Percentiles rank a stretch among this genome's conserved stretches.
These are phyloP conservation scores for Apeira syringaria DNA, from an alignment of 2,888 invertebrate genomes.

Conservation along the genomic window DNA sequence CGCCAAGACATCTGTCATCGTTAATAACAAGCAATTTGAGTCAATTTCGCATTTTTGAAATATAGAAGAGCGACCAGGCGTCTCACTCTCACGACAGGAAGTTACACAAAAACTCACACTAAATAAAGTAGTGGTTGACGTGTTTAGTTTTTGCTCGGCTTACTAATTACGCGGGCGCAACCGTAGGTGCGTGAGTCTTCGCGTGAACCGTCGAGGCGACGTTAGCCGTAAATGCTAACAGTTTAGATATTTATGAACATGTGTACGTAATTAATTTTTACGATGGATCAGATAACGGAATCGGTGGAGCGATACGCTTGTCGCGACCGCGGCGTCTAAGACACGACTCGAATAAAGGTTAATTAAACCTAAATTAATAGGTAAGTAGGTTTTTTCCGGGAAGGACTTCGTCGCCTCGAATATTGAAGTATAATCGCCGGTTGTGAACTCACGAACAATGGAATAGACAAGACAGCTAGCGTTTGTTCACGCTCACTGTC, in stretches of 20 bases:
- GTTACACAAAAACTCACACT: slow-evolving; percentile 73
- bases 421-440: slow-evolving; percentile 41
- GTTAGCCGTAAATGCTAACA: slow-evolving; percentile 73
- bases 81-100: slow-evolving; percentile 73
- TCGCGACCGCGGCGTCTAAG: slow-evolving; percentile 58
- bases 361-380: slow-evolving; percentile 62
- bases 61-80: slow-evolving; percentile 69
- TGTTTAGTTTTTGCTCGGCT: slow-evolving; percentile 65
- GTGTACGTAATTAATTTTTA: slow-evolving; percentile 83
- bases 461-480: slow-evolving; percentile 18
- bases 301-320: slow-evolving; percentile 73
- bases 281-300: slow-evolving; percentile 77
- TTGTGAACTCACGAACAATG: slow-evolving; percentile 50
- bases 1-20: slow-evolving; percentile 82
- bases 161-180: slow-evolving; percentile 62
- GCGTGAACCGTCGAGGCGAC: slow-evolving; percentile 63
- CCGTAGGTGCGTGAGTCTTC: slow-evolving; percentile 60
- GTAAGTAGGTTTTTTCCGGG: slow-evolving; percentile 48
- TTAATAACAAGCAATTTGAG: slow-evolving; percentile 82
- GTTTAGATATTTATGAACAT: slow-evolving; percentile 81
- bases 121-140: slow-evolving; percentile 78
- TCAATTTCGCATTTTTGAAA: slow-evolving; percentile 81
- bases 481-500: slow-evolving; percentile 5
- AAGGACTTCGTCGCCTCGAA: slow-evolving; percentile 36
- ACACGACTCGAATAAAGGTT: slow-evolving; percentile 59